phyloP scores from a whole-genome alignment of 2,888 invertebrate species.

The Periphyllus acericola region DNA sequence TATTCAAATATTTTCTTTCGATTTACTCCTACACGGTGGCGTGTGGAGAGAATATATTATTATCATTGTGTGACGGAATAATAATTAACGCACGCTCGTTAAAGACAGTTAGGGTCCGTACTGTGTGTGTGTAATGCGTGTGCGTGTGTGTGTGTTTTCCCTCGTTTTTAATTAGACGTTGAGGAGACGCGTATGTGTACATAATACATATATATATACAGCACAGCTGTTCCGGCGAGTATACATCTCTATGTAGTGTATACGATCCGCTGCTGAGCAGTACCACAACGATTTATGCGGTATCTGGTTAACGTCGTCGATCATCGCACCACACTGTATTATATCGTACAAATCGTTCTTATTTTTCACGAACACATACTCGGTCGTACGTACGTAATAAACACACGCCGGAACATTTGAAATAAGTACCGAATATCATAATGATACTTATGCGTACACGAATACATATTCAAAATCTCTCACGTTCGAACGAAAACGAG shows the following conservation, averaged over 20 bases:
- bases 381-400: not conserved
- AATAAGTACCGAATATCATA: no score
- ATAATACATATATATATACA: not conserved
- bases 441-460: not conserved
- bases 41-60: not conserved
- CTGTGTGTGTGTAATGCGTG: not conserved
- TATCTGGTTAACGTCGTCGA: constrained; percentile 52
- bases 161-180: constrained; percentile 33
- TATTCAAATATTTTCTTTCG: constrained; percentile 52
- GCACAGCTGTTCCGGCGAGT: not conserved
- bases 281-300: not conserved
- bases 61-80: constrained; percentile 17
- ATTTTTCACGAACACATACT: not conserved
- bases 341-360: not conserved
- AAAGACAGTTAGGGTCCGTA: not conserved
- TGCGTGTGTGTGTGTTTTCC: constrained; percentile 10
- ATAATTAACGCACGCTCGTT: constrained; percentile 43
- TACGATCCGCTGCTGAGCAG: not conserved
- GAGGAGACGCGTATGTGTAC: constrained; percentile 4
- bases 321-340: not conserved
- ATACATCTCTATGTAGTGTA: not conserved
- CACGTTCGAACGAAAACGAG: not conserved
- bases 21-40: not conserved
- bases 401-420: not conserved
- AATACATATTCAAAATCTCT: not conserved